These are phyloP conservation scores for Danio choprae DNA, from an alignment of 2,797 vertebrate species.

Conservation along the genomic window DNA sequence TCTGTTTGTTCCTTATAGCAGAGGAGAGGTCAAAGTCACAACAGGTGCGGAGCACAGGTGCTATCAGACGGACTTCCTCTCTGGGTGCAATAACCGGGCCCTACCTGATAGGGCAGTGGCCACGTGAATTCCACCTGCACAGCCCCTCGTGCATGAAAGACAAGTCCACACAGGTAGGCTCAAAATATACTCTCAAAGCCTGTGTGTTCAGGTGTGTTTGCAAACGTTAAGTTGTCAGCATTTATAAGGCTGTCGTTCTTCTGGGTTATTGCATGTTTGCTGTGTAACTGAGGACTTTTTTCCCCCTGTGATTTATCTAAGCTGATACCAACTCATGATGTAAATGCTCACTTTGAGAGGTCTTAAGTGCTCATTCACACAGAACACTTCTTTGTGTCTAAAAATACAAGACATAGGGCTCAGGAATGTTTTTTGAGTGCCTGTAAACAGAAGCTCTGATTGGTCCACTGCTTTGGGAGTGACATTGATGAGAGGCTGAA, in stretches of 20 bases:
- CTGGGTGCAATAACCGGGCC: constrained; percentile 90
- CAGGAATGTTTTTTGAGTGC: too few species aligned
- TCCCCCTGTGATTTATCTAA: background rate
- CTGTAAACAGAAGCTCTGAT: too few species aligned
- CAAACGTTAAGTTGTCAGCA: background rate
- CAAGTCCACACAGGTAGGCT: constrained; percentile 91
- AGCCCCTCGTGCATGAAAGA: constrained; percentile 91
- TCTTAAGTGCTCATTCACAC: too few species aligned
- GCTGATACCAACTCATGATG: background rate
- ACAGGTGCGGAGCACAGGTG: constrained; percentile 81
- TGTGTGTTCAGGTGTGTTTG: constrained; percentile 46
- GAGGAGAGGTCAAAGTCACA: constrained; percentile 88
- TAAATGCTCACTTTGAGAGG: background rate
- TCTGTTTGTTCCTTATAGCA: constrained; percentile 72
- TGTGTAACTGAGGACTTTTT: background rate
- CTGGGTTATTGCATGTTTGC: background rate
- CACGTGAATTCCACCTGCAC: constrained; percentile 85
- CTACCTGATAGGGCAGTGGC: constrained; percentile 94
- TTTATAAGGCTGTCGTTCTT: background rate
- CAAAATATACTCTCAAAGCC: background rate
- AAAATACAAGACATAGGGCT: too few species aligned
- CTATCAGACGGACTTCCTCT: constrained; percentile 87
- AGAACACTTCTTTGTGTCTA: too few species aligned
- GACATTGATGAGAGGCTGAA: too few species aligned
- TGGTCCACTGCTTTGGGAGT: too few species aligned